phyloP scores from a whole-genome alignment of 1,140 invertebrate species.

The Hirudo medicinalis region DNA sequence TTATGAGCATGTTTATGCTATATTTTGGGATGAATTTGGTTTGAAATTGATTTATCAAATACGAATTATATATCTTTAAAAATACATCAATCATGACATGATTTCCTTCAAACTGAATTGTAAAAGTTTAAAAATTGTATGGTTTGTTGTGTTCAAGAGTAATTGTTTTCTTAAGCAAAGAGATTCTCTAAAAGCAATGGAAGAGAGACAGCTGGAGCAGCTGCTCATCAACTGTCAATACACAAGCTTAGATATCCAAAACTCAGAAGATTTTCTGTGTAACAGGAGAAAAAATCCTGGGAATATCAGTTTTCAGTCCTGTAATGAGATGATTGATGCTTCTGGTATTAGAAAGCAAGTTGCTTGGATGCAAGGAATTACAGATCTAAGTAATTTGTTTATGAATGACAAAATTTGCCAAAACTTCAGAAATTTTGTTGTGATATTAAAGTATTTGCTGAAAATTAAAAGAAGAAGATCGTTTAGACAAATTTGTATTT shows the following conservation, averaged over 20 bases:
- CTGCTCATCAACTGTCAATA: constrained; percentile 4
- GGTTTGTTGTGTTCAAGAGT: too few relatives aligned
- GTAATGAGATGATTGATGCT: background rate
- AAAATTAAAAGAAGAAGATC: background rate
- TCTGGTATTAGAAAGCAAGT: background rate
- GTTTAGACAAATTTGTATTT: background rate
- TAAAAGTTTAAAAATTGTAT: background rate
- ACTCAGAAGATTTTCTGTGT: background rate
- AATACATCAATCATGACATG: background rate
- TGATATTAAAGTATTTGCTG: too few relatives aligned
- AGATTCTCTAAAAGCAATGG: background rate
- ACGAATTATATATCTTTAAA: too few relatives aligned
- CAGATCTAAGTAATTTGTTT: too few relatives aligned
- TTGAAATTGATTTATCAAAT: too few relatives aligned
- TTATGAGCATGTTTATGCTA: background rate
- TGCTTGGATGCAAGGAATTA: background rate
- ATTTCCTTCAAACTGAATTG: background rate
- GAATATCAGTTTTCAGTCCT: background rate
- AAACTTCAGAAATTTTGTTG: too few relatives aligned
- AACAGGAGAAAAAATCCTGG: background rate
- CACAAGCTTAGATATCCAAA: background rate
- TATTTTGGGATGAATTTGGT: background rate
- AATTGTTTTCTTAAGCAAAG: background rate
- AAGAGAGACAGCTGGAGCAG: background rate
- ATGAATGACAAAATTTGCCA: too few relatives aligned